phyloP scores from a whole-genome alignment of 2,113 vertebrate genomes.

The Forbesichthys papilliferus region DNA sequence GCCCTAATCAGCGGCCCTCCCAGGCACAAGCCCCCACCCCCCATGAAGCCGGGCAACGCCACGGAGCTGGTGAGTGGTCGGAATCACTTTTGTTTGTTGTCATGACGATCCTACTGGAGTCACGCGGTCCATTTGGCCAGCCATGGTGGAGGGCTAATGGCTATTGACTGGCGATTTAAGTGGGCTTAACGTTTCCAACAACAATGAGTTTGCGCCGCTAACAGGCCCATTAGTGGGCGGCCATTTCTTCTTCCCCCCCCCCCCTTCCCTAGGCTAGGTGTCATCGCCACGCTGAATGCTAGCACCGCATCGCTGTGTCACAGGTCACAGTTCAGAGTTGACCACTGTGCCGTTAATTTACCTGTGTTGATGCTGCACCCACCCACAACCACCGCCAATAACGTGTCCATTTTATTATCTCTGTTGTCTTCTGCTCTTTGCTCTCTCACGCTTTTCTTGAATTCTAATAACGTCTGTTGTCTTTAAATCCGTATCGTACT shows the following conservation, averaged over 20 bases:
- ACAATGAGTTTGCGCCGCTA: slow-evolving; percentile 60
- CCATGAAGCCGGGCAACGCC: slow-evolving; percentile 75
- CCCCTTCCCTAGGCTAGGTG: not conserved
- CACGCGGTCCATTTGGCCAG: slow-evolving; percentile 30
- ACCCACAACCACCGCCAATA: not conserved
- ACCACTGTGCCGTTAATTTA: not conserved
- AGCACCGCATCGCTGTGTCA: not conserved
- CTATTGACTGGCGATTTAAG: slow-evolving; percentile 56
- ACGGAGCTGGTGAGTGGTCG: slow-evolving; percentile 79
- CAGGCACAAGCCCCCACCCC: slow-evolving; percentile 86
- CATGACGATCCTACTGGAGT: slow-evolving; percentile 16
- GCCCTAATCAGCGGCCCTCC: slow-evolving; percentile 79
- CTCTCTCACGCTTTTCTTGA: not conserved
- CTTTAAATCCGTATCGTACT: not conserved
- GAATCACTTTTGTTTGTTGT: slow-evolving; percentile 48
- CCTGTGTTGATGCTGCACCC: not conserved
- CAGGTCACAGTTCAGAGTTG: too few relatives aligned
- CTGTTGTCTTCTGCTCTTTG: not conserved
- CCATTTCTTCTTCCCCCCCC: not conserved
- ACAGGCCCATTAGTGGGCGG: slow-evolving; percentile 45
- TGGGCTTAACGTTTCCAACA: slow-evolving; percentile 45
- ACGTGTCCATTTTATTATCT: not conserved
- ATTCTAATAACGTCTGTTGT: not conserved
- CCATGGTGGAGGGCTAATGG: slow-evolving; percentile 58
- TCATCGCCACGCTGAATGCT: not conserved